Conservation (phyloP, 2,888 invertebrate species). For the Eristalinus aeneus region DNA sequence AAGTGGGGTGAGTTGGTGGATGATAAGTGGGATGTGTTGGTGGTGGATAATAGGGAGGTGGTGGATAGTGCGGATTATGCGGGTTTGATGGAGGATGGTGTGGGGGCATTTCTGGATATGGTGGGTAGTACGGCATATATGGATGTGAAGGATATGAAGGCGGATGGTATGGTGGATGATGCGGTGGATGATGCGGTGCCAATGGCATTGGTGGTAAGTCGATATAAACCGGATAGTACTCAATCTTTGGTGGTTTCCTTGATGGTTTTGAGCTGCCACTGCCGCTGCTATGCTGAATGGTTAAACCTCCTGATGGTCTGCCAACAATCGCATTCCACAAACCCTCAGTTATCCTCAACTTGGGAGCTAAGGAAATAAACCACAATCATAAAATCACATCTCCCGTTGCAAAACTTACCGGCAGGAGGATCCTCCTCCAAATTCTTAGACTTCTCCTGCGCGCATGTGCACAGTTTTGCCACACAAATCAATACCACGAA, state of each 20-base stretch:
- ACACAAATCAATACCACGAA: conserved; percentile 19
- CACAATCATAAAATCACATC: not conserved
- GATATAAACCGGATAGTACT: conserved; percentile 22
- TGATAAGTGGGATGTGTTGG: conserved; percentile 53
- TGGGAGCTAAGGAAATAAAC: not conserved
- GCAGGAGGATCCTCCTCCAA: not conserved
- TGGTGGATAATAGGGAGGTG: conserved; percentile 28
- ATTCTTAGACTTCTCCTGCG: not conserved
- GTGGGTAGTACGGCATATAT: conserved; percentile 69
- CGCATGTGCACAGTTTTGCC: not conserved
- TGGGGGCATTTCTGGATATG: conserved; percentile 65
- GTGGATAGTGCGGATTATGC: not conserved
- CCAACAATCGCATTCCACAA: conserved; percentile 39
- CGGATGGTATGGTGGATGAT: not conserved
- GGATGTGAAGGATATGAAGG: conserved; percentile 68
- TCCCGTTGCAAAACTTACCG: conserved; percentile 14
- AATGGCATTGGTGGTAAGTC: conserved; percentile 70
- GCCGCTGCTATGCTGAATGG: not conserved
- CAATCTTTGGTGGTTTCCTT: conserved; percentile 8
- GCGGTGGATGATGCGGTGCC: conserved; percentile 72
- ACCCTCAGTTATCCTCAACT: conserved; percentile 17
- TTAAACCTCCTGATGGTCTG: conserved; percentile 13
- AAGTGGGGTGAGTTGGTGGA: conserved; percentile 41
- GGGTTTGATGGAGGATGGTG: conserved; percentile 10
- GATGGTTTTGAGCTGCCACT: not conserved